Evolutionary conservation across 1,140 invertebrate species (phyloP), one percentile per base, ranked within the genome.

Genomic region (Heliconius hewitsoni): DNA sequence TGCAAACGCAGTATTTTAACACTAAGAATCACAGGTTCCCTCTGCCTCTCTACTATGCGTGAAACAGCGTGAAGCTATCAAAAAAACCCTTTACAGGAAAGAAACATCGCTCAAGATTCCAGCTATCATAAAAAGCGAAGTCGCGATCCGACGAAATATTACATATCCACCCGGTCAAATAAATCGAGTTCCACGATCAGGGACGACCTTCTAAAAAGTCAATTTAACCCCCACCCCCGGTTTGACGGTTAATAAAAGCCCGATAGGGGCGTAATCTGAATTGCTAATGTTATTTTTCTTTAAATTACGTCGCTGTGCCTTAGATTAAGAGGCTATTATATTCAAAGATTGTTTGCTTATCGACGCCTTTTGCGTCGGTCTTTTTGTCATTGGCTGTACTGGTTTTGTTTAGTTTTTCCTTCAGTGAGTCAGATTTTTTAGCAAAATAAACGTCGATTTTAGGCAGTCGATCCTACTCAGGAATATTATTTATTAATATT

Each of bases 261-360:
- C 88, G 87, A 89, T 89, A 87, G 86, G 85, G 82, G 83, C 80
- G 76, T 85, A 87, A 93, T 93, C 87, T 93, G 91, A 93, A 91
- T 93, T 93, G 90, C 91, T 92, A 93, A 93, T 93, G 90, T 93
- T 93, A 92, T 93, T 93, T 93, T 92, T 93, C 90, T 92, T 92
- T 91, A 92, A 92, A 93, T 92, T 91, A 92, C 91, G 89, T 88
- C 80, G 85, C 85, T 82, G 83, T 80, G 84, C 79, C 83, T 78
- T 76, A 82, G 86, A 90, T 90, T 90, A 91, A 88, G 81, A 80
- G 82, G 84, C 86, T 85, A 89, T 92, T 89, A 91, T 91, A 90
- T 87, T 88, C 85, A 85, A 83, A 87, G 85, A 88, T 84, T 88
- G 84, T 86, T 86, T 83, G 82, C 85, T 86, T 85, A 89, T 89